A percentile compares a stretch with the other conserved stretches of the same genome.
phyloP scores from a whole-genome alignment of 2,113 vertebrate species.

The Dasypus novemcinctus region DNA sequence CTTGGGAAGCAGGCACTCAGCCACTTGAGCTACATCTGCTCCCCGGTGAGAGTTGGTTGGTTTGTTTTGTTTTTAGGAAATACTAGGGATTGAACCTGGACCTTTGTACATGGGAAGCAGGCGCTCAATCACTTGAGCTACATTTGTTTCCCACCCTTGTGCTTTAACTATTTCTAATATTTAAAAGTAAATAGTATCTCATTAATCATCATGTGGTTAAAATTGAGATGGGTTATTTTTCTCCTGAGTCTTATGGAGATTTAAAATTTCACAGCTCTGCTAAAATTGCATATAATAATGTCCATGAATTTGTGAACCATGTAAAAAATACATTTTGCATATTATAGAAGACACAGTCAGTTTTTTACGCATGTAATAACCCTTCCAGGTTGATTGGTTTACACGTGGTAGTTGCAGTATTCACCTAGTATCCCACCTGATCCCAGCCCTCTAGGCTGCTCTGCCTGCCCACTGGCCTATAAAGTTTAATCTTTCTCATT shows the following conservation, averaged over 20 bases:
- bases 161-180: background rate
- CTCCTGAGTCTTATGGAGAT: background rate
- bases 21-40: too few species aligned
- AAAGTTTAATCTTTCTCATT: conserved; percentile 21
- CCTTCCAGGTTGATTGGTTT: background rate
- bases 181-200: conserved; percentile 29
- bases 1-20: too few species aligned
- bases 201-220: background rate
- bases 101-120: too few species aligned
- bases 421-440: background rate
- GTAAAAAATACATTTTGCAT: background rate
- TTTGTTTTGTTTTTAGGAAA: too few species aligned
- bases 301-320: background rate
- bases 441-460: fast-evolving
- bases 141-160: background rate
- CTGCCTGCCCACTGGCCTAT: background rate
- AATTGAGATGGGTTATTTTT: conserved; percentile 22
- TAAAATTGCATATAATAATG: background rate
- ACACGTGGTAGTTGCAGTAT: background rate
- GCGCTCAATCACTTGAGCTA: too few species aligned
- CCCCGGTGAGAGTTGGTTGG: too few species aligned
- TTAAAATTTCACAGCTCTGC: background rate
- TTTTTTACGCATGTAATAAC: background rate
- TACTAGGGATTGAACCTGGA: too few species aligned
- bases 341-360: background rate